A percentile compares a stretch with the other conserved stretches of the same genome.
These are phyloP conservation scores for Stratiomys singularior DNA, from an alignment of 2,888 invertebrate genomes.

Conservation along the genomic window DNA sequence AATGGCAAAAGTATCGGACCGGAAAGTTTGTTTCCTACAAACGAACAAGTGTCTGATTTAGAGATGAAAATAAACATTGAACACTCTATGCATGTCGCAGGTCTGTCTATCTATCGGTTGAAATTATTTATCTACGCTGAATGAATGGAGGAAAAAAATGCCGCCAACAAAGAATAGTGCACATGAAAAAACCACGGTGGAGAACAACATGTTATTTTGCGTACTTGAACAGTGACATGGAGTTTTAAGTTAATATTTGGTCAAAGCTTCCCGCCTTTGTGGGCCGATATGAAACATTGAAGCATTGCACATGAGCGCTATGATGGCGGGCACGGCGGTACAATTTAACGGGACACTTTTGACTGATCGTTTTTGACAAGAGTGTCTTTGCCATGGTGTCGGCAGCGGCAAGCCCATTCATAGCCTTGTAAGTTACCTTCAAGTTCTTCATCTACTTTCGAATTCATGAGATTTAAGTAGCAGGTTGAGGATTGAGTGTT, in stretches of 20 bases:
- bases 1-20: slow-evolving; percentile 8
- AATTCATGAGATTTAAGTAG: slow-evolving; percentile 39
- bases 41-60: slow-evolving; percentile 36
- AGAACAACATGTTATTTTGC: slow-evolving; percentile 31
- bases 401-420: slow-evolving; percentile 30
- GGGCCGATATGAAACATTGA: slow-evolving; percentile 28
- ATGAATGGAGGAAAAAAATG: slow-evolving; percentile 9
- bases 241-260: slow-evolving; percentile 44
- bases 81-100: background rate
- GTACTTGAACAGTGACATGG: slow-evolving; percentile 40
- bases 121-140: background rate
- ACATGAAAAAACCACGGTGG: background rate
- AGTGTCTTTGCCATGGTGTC: slow-evolving; percentile 39
- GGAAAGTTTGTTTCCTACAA: slow-evolving; percentile 29
- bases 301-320: background rate
- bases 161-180: slow-evolving; percentile 18
- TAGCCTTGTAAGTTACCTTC: slow-evolving; percentile 46
- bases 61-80: slow-evolving; percentile 43
- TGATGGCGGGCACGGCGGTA: background rate
- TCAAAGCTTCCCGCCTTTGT: slow-evolving; percentile 37
- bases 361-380: slow-evolving; percentile 45
- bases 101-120: slow-evolving; percentile 16
- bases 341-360: slow-evolving; percentile 45
- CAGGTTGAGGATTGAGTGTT: background rate
- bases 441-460: slow-evolving; percentile 43